A percentile compares a stretch with the other conserved stretches of the same genome.
These are phyloP conservation scores for Panthera leo DNA, from an alignment of 2,113 vertebrate species.

Conservation along the genomic window DNA sequence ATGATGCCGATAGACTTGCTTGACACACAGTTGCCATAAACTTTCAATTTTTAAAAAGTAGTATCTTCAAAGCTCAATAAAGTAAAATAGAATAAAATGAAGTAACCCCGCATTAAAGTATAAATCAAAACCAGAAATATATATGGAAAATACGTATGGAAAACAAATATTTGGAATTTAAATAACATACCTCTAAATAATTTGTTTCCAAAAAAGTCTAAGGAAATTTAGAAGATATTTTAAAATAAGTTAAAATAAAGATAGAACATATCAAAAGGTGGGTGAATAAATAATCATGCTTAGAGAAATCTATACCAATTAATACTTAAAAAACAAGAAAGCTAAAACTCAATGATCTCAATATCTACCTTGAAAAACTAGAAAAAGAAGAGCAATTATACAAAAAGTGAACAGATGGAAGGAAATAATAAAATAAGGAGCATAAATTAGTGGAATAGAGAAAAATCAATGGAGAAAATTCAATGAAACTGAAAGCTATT, in stretches of 20 bases:
- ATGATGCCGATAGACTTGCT: neutral
- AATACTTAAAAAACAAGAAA: neutral
- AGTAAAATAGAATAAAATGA: neutral
- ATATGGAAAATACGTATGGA: neutral
- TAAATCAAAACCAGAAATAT: neutral
- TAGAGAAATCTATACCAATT: neutral
- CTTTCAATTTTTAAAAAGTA: neutral
- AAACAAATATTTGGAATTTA: neutral
- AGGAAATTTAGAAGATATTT: neutral
- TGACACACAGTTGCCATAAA: neutral
- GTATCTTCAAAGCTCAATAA: neutral
- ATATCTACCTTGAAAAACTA: neutral
- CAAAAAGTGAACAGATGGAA: neutral
- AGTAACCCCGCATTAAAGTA: neutral
- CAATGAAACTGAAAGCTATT: constrained; percentile 39
- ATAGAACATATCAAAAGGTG: neutral
- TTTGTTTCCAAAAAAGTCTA: neutral
- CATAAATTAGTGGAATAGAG: constrained; percentile 11
- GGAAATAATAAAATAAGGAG: neutral
- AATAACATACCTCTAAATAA: neutral
- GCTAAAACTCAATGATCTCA: constrained; percentile 24
- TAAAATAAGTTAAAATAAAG: neutral
- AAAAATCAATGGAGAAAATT: constrained; percentile 53
- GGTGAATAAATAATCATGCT: neutral
- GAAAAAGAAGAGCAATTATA: neutral